These are phyloP conservation scores for Arrhopalites spinosus DNA, from an alignment of 2,888 invertebrate species.

Conservation along the genomic window DNA sequence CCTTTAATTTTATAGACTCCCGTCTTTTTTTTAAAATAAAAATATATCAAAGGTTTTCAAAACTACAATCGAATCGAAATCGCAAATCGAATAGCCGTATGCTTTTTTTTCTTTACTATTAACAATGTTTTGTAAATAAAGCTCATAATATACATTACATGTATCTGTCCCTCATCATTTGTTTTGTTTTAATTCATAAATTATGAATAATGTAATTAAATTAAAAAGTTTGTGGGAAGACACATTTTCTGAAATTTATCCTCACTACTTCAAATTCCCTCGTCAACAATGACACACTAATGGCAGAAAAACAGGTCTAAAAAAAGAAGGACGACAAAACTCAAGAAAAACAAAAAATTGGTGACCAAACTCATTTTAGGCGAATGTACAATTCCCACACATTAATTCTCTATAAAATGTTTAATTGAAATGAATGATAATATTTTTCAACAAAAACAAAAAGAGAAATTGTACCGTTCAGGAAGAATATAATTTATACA, in stretches of 20 bases:
- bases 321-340: not conserved
- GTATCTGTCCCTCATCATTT: not conserved
- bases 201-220: too few species aligned
- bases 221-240: constrained; percentile 66
- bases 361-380: too few species aligned
- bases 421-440: not conserved
- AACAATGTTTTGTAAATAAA: too few species aligned
- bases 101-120: too few species aligned
- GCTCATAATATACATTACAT: too few species aligned
- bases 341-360: too few species aligned
- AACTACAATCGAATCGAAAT: not conserved
- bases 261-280: constrained; percentile 15
- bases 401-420: too few species aligned
- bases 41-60: not conserved
- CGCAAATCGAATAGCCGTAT: too few species aligned
- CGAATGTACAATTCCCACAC: not conserved
- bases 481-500: too few species aligned
- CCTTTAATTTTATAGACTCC: too few species aligned
- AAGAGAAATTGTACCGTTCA: not conserved
- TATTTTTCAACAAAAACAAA: not conserved
- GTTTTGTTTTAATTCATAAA: too few species aligned
- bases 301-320: not conserved
- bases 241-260: constrained; percentile 78
- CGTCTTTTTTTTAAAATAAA: too few species aligned
- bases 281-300: not conserved